Conservation (phyloP, 1,140 invertebrate genomes). For the Arctopsyche grandis region DNA sequence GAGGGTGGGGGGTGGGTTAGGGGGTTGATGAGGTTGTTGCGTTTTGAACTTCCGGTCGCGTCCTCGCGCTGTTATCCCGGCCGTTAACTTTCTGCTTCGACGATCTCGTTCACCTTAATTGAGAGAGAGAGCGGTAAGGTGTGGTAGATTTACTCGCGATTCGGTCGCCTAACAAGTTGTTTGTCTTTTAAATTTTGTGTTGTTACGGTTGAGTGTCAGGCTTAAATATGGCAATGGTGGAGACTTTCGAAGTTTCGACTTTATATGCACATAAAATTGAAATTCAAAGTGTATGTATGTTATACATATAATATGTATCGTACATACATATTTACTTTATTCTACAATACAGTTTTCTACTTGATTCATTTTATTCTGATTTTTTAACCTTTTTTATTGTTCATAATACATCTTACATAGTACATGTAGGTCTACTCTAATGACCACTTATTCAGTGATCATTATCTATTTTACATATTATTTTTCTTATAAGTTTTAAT, state of each 20-base stretch:
- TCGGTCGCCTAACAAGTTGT: conserved; percentile 7
- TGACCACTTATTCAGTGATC: too few species aligned
- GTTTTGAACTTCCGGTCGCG: conserved; percentile 53
- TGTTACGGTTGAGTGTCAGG: not conserved
- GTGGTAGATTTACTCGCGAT: conserved; percentile 2
- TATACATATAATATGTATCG: too few species aligned
- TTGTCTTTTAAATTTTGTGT: conserved; percentile 19
- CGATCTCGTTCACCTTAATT: conserved; percentile 52
- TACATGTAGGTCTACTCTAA: too few species aligned
- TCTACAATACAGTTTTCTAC: too few species aligned
- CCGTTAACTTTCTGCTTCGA: conserved; percentile 49
- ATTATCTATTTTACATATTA: too few species aligned
- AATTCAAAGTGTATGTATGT: not conserved
- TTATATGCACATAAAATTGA: not conserved
- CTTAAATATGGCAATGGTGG: too few species aligned
- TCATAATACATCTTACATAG: too few species aligned
- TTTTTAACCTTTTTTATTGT: too few species aligned
- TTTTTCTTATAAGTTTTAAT: too few species aligned
- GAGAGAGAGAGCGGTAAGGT: conserved; percentile 30
- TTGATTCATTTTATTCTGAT: too few species aligned
- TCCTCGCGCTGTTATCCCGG: conserved; percentile 33
- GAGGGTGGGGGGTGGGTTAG: conserved; percentile 9
- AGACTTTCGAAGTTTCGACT: not conserved
- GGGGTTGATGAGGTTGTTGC: conserved; percentile 24
- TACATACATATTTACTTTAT: too few species aligned